phyloP scores from a whole-genome alignment of 1,140 invertebrate genomes.

The Matsumurasca onukii region DNA sequence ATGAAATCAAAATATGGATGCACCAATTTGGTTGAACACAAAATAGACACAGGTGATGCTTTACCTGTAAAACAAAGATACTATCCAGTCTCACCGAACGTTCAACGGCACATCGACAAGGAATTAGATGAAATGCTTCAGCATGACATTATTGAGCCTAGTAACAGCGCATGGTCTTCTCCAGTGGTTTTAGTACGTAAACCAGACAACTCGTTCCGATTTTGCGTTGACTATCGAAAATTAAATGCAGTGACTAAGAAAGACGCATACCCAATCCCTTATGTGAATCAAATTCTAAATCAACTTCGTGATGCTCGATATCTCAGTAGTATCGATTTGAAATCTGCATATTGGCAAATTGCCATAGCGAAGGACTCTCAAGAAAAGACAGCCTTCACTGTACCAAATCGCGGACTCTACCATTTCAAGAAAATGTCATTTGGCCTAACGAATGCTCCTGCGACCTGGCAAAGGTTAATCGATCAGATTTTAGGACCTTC shows the following conservation, averaged over 20 bases:
- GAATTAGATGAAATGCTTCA: not conserved
- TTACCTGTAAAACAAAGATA: not conserved
- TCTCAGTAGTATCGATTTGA: not conserved
- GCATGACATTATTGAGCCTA: not conserved
- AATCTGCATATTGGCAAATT: constrained; percentile 3
- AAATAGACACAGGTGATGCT: not conserved
- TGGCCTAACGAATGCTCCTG: constrained; percentile 47
- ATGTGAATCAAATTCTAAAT: not conserved
- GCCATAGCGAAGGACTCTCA: not conserved
- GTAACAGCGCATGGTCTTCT: not conserved
- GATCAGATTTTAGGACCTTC: constrained; percentile 35
- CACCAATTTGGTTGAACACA: not conserved
- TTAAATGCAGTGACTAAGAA: not conserved
- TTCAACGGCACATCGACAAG: not conserved
- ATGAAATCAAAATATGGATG: not conserved
- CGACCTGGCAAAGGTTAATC: constrained; percentile 48
- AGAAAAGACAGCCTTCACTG: constrained; percentile 7
- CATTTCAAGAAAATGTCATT: constrained; percentile 50
- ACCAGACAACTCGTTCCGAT: not conserved
- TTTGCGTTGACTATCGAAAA: not conserved
- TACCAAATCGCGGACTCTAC: not conserved
- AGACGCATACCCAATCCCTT: not conserved
- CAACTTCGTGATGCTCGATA: not conserved
- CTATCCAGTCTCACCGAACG: not conserved
- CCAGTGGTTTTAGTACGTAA: not conserved